Percentiles rank a stretch among this genome's conserved stretches.
Evolutionary conservation across 2,113 vertebrate species (phyloP).

Genomic region (Brachyhypopomus occidentalis): DNA sequence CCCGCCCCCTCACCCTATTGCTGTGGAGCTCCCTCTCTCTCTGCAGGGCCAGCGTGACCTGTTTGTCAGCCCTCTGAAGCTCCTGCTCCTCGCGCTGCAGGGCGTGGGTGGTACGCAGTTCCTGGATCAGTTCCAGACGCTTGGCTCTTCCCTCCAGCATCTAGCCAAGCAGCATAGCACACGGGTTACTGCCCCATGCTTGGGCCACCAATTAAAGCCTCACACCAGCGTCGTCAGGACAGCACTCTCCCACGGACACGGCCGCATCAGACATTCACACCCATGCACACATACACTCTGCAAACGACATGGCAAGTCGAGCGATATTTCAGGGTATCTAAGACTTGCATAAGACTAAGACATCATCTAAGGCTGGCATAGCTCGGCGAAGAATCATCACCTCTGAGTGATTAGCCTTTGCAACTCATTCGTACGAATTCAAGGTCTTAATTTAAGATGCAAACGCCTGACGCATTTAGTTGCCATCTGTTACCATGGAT

Average conservation of each 20-base stretch:
- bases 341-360: no score
- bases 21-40: conserved; percentile 69
- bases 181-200: conserved; percentile 66
- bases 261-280: not conserved
- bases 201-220: not conserved
- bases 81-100: conserved; percentile 80
- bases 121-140: conserved; percentile 81
- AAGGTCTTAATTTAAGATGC: no score
- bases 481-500: no score
- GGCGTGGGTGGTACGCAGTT: conserved; percentile 80
- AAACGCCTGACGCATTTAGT: no score
- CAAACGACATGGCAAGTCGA: not conserved
- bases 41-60: conserved; percentile 73
- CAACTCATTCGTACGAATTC: no score
- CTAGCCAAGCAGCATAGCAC: conserved; percentile 65
- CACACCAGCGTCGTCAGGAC: not conserved
- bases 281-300: conserved; percentile 29
- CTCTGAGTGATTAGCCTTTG: no score
- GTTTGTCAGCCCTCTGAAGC: conserved; percentile 74
- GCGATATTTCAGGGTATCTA: no score
- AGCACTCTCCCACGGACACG: not conserved
- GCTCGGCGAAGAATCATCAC: no score
- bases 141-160: conserved; percentile 88
- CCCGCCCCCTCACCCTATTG: conserved; percentile 71
- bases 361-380: no score